phyloP scores from a whole-genome alignment of 2,888 invertebrate genomes.

The Spisula subtruncata region DNA sequence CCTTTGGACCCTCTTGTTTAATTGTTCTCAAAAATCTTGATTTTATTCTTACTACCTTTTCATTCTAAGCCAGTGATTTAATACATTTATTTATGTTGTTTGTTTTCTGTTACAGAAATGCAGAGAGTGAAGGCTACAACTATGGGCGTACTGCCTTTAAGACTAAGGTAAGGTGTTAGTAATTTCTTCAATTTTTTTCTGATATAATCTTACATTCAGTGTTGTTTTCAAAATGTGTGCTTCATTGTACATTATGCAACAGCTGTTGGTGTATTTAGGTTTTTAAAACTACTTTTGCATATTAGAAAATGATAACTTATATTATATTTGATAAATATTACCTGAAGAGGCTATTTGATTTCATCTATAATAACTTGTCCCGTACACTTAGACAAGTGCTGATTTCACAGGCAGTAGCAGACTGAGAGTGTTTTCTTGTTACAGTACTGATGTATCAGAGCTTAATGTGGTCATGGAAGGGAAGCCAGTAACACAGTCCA shows the following conservation, averaged over 20 bases:
- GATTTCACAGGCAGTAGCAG: background rate
- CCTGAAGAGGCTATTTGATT: no score
- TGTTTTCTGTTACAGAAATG: slow-evolving; percentile 78
- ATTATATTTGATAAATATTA: no score
- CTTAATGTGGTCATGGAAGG: slow-evolving; percentile 83
- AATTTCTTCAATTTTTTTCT: background rate
- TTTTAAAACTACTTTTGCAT: no score
- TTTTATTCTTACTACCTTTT: no score
- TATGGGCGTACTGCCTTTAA: slow-evolving; percentile 82
- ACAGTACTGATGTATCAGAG: slow-evolving; percentile 77
- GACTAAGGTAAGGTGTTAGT: slow-evolving; percentile 78
- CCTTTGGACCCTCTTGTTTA: no score
- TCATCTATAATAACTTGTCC: no score
- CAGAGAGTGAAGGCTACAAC: slow-evolving; percentile 81
- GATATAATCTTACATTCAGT: background rate
- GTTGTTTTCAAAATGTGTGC: background rate
- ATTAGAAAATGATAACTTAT: no score
- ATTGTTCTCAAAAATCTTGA: no score
- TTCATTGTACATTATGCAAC: background rate
- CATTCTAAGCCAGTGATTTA: no score
- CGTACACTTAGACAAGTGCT: no score
- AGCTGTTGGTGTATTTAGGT: no score
- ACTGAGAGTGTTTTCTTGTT: background rate
- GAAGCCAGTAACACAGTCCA: slow-evolving; percentile 64
- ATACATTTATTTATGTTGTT: background rate